phyloP scores from a whole-genome alignment of 2,797 vertebrate genomes.

The Pithecia hirsuta region DNA sequence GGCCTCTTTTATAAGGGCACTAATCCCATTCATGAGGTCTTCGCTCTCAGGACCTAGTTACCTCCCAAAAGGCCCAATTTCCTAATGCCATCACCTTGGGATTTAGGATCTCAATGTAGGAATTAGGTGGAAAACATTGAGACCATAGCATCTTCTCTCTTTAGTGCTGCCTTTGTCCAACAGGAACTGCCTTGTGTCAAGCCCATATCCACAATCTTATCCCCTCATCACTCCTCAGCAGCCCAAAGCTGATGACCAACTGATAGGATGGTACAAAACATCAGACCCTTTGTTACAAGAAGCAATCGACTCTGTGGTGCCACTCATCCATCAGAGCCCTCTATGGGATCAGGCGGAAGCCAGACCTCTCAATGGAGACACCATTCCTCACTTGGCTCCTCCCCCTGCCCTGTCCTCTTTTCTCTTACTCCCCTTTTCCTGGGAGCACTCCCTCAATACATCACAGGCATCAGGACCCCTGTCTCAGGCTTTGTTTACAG shows the following conservation, averaged over 20 bases:
- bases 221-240: neutral
- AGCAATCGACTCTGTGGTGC: accelerated
- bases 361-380: neutral
- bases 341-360: neutral
- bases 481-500: neutral
- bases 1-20: neutral
- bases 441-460: neutral
- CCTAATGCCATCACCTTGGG: neutral
- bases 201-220: neutral
- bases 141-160: neutral
- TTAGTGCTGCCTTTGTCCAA: neutral
- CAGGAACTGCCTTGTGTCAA: neutral
- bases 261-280: accelerated
- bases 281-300: neutral
- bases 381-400: neutral
- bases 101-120: neutral
- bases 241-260: neutral
- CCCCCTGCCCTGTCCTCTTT: accelerated
- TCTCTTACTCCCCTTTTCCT: neutral
- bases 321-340: neutral
- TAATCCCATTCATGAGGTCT: neutral
- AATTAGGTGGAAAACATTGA: neutral
- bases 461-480: neutral
- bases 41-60: neutral
- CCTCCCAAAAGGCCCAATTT: neutral